Conservation (phyloP, 1,140 invertebrate species). For the Anoplophora glabripennis region DNA sequence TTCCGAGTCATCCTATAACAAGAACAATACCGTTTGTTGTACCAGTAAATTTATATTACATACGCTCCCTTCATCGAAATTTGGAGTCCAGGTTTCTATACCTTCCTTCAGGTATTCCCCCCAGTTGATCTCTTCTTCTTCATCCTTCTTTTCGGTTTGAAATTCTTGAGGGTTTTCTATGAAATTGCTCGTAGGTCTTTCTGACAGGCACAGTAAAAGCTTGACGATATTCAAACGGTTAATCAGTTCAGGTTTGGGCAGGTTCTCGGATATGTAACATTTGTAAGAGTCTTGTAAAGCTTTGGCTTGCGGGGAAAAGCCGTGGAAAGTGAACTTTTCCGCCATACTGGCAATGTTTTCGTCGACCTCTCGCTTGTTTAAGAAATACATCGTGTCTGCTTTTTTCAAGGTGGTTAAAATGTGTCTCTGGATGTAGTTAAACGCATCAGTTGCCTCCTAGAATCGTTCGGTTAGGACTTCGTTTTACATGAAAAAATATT, state of each 20-base stretch:
- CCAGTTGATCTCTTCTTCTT: conserved; percentile 42
- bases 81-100: conserved; percentile 36
- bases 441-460: conserved; percentile 33
- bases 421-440: conserved; percentile 33
- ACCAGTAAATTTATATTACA: conserved; percentile 11
- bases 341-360: conserved; percentile 35
- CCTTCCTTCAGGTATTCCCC: conserved; percentile 41
- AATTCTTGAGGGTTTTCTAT: conserved; percentile 34
- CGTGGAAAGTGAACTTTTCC: conserved; percentile 44
- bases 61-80: conserved; percentile 34
- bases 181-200: conserved; percentile 42
- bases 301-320: conserved; percentile 35
- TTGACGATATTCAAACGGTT: conserved; percentile 35
- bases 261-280: conserved; percentile 30
- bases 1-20: conserved; percentile 14
- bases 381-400: conserved; percentile 37
- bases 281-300: conserved; percentile 35
- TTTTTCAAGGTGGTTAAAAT: conserved; percentile 28
- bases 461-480: conserved; percentile 5
- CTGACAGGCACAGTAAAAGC: conserved; percentile 39
- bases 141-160: conserved; percentile 11
- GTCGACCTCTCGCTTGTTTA: conserved; percentile 41
- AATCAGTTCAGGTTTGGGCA: conserved; percentile 25
- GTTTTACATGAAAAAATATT: background rate
- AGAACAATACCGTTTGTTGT: background rate